A percentile compares a stretch with the other conserved stretches of the same genome.
phyloP scores from a whole-genome alignment of 2,113 vertebrate species.

The Saccopteryx bilineata region DNA sequence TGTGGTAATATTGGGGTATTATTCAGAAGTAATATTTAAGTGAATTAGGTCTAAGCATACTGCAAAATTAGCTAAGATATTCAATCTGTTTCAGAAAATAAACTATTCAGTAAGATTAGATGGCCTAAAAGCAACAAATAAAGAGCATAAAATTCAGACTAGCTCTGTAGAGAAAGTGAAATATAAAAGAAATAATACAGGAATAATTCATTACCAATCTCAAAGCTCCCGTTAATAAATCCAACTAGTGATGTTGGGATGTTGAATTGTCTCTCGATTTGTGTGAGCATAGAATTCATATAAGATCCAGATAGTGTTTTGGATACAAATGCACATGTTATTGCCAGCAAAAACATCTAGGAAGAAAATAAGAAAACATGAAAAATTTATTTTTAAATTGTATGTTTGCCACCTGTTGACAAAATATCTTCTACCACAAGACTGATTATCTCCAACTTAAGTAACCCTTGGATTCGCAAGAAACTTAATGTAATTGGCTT shows the following conservation, averaged over 20 bases:
- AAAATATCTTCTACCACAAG: not conserved
- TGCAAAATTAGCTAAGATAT: not conserved
- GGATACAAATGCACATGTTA: constrained; percentile 88
- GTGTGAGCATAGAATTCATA: constrained; percentile 91
- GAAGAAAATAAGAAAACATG: constrained; percentile 58
- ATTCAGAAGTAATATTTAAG: not conserved
- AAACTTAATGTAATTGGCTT: not conserved
- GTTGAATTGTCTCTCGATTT: constrained; percentile 91
- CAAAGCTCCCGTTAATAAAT: constrained; percentile 91
- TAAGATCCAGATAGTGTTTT: constrained; percentile 90
- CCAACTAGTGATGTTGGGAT: constrained; percentile 89
- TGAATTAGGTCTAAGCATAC: not conserved
- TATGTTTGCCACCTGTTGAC: not conserved
- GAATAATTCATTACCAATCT: constrained; percentile 89
- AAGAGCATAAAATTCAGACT: constrained; percentile 45
- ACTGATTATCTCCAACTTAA: not conserved
- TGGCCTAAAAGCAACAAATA: not conserved
- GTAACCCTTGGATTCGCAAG: not conserved
- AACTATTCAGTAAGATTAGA: not conserved
- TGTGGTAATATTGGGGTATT: not conserved
- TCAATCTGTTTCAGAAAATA: not conserved
- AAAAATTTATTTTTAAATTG: constrained; percentile 7
- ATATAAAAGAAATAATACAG: constrained; percentile 38
- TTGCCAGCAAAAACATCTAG: constrained; percentile 89
- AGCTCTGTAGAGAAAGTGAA: not conserved